Percentiles rank a stretch among this genome's conserved stretches.
Conservation (phyloP, 2,888 invertebrate genomes). For the Tachina grossa region DNA sequence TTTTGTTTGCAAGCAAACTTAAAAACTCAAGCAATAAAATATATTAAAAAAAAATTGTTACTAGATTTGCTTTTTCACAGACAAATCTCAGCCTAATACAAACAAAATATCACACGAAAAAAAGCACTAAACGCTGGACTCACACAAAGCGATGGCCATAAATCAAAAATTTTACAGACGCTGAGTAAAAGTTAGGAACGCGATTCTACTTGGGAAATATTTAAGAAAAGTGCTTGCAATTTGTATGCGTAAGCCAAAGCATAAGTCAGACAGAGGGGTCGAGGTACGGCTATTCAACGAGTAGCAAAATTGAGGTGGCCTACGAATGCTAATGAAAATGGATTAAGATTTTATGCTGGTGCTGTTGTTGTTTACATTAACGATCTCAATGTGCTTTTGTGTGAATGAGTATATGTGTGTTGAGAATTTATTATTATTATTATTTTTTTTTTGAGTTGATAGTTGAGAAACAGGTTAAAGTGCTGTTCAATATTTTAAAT, state of each 20-base stretch:
- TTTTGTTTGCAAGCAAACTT: not conserved
- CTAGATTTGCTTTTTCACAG: not conserved
- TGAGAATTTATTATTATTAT: constrained; percentile 60
- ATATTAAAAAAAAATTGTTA: not conserved
- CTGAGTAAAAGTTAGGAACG: constrained; percentile 51
- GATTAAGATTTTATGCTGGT: constrained; percentile 10
- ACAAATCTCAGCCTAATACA: not conserved
- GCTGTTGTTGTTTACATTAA: constrained; percentile 1
- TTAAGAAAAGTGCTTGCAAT: constrained; percentile 5
- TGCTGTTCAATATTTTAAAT: constrained; percentile 4
- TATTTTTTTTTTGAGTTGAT: constrained; percentile 58
- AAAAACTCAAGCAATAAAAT: not conserved
- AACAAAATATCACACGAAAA: constrained; percentile 2
- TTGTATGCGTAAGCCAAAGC: constrained; percentile 11
- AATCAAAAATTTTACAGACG: constrained; percentile 60
- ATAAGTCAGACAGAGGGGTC: constrained; percentile 18
- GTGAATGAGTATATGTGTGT: not conserved
- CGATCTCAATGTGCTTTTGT: not conserved
- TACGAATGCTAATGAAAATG: constrained; percentile 24
- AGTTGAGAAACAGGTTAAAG: constrained; percentile 19
- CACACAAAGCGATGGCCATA: constrained; percentile 36
- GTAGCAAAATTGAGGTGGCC: not conserved
- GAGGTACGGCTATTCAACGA: not conserved
- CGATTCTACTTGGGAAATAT: not conserved
- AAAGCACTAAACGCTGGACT: not conserved